Evolutionary conservation across 1,140 invertebrate genomes (phyloP).

Genomic region (Aphaenogaster rudis): DNA sequence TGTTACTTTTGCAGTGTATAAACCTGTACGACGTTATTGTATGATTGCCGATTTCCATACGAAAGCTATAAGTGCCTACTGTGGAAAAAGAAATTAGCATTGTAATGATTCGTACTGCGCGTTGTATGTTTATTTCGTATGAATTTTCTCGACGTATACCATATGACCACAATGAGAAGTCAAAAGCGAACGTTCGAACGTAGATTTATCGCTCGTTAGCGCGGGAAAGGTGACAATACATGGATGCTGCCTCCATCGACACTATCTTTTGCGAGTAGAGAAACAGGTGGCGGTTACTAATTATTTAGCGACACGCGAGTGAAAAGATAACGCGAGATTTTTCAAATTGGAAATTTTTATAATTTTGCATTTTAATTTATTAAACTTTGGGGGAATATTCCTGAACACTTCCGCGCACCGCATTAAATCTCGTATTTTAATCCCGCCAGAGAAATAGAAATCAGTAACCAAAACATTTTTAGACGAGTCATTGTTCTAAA

Average conservation of each 20-base stretch:
- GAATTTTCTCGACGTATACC: slow-evolving; percentile 27
- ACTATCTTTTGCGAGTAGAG: neutral
- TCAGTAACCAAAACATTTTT: neutral
- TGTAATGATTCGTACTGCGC: neutral
- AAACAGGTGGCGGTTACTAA: slow-evolving; percentile 13
- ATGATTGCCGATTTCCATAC: neutral
- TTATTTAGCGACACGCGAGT: neutral
- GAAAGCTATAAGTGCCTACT: neutral
- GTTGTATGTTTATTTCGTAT: neutral
- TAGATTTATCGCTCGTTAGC: slow-evolving; percentile 39
- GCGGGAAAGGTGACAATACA: slow-evolving; percentile 14
- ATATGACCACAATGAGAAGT: slow-evolving; percentile 35
- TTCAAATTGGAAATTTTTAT: neutral
- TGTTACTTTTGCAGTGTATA: neutral
- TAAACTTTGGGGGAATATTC: neutral
- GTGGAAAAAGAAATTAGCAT: neutral
- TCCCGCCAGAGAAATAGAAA: neutral
- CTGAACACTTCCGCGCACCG: neutral
- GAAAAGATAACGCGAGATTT: neutral
- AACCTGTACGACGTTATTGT: neutral
- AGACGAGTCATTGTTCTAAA: neutral
- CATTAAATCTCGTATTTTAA: neutral
- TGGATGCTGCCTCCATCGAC: slow-evolving; percentile 2
- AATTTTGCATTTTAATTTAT: neutral
- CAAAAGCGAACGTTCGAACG: slow-evolving; percentile 21